Conservation (phyloP, 1,140 invertebrate genomes). For the Formica exsecta region DNA sequence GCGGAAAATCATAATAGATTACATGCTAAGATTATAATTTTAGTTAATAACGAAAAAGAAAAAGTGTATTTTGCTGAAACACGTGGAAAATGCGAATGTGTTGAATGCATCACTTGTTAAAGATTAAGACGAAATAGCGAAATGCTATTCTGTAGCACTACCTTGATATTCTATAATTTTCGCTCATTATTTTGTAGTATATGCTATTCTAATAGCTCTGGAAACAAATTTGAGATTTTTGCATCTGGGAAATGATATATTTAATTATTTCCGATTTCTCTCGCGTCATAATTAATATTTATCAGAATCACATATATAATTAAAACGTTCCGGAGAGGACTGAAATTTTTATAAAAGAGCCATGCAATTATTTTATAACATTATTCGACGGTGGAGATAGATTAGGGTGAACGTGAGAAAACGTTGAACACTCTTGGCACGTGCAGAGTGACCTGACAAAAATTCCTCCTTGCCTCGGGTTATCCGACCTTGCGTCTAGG, state of each 20-base stretch:
- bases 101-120: too few relatives aligned
- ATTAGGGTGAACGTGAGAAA: slow-evolving; percentile 24
- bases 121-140: too few relatives aligned
- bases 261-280: neutral
- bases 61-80: neutral
- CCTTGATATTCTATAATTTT: too few relatives aligned
- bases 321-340: neutral
- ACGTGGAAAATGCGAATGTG: too few relatives aligned
- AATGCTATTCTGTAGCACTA: too few relatives aligned
- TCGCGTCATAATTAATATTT: neutral
- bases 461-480: slow-evolving; percentile 62
- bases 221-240: neutral
- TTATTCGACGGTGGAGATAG: neutral
- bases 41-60: neutral
- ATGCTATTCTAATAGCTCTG: too few relatives aligned
- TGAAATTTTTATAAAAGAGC: neutral
- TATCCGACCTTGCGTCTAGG: slow-evolving; percentile 63
- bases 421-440: slow-evolving; percentile 65
- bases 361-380: neutral
- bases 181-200: too few relatives aligned
- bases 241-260: neutral
- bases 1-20: neutral
- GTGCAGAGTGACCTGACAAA: slow-evolving; percentile 57
- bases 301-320: neutral
- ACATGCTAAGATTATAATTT: neutral